A percentile compares a stretch with the other conserved stretches of the same genome.
These are phyloP conservation scores for Dione vanillae DNA, from an alignment of 2,888 invertebrate genomes.

Conservation along the genomic window DNA sequence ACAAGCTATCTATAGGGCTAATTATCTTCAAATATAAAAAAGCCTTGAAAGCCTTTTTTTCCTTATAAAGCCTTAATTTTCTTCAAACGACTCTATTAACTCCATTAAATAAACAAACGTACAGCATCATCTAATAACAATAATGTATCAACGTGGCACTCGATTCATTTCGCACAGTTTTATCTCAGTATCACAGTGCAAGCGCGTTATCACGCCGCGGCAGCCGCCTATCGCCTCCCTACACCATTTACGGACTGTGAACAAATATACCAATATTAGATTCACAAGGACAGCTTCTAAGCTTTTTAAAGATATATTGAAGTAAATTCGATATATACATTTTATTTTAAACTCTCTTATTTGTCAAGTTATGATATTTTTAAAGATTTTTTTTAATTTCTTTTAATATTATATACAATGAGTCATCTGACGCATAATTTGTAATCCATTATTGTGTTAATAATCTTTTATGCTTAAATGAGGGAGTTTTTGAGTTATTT, in stretches of 20 bases:
- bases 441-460: too few species aligned
- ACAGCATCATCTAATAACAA: conserved; percentile 21
- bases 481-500: too few species aligned
- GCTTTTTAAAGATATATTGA: conserved; percentile 15
- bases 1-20: too few species aligned
- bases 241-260: conserved; percentile 35
- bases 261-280: conserved; percentile 38
- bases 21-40: too few species aligned
- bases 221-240: conserved; percentile 52
- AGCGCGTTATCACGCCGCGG: conserved; percentile 53
- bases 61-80: too few species aligned
- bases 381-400: too few species aligned
- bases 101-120: conserved; percentile 14
- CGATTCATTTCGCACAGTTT: conserved; percentile 43
- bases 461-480: too few species aligned
- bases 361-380: too few species aligned
- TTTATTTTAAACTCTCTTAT: too few species aligned
- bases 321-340: neutral
- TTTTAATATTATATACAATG: too few species aligned
- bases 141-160: conserved; percentile 27
- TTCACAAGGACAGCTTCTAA: conserved; percentile 28
- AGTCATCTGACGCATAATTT: too few species aligned
- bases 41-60: too few species aligned
- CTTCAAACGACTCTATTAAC: conserved; percentile 7
- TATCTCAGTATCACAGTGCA: conserved; percentile 52